These are phyloP conservation scores for Chrysomela aeneicollis DNA, from an alignment of 2,888 invertebrate genomes.

Conservation along the genomic window DNA sequence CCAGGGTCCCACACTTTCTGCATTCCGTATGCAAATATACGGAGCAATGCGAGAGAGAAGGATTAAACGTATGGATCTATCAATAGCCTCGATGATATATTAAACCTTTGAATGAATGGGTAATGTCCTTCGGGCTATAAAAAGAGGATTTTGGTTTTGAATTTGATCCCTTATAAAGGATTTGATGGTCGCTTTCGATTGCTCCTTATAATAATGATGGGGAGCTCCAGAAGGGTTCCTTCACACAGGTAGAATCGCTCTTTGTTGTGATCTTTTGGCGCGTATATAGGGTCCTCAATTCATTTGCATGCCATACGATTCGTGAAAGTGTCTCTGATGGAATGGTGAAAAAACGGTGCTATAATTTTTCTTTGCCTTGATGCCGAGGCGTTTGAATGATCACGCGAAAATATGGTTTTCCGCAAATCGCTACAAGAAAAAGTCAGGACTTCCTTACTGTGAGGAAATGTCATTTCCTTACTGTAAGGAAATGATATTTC, in stretches of 20 bases:
- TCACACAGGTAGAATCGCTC: slow-evolving; percentile 40
- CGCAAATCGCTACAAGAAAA: no score
- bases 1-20: slow-evolving; percentile 44
- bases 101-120: slow-evolving; percentile 45
- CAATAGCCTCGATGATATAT: slow-evolving; percentile 49
- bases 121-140: slow-evolving; percentile 48
- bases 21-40: slow-evolving; percentile 41
- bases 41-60: slow-evolving; percentile 39
- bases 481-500: no score
- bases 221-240: slow-evolving; percentile 43
- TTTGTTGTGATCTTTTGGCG: slow-evolving; percentile 30
- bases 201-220: slow-evolving; percentile 46
- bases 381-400: no score
- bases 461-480: no score
- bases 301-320: slow-evolving; percentile 25
- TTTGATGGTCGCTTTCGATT: slow-evolving; percentile 43
- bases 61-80: slow-evolving; percentile 41
- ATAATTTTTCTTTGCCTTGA: no score
- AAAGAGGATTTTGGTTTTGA: slow-evolving; percentile 50
- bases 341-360: no score
- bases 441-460: no score
- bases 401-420: no score
- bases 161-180: slow-evolving; percentile 46
- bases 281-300: slow-evolving; percentile 15
- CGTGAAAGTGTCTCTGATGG: no score